Base-by-base conservation (phyloP, 37 sponge, comb jelly and placozoan species). In the Bolinopsis microptera region DNA sequence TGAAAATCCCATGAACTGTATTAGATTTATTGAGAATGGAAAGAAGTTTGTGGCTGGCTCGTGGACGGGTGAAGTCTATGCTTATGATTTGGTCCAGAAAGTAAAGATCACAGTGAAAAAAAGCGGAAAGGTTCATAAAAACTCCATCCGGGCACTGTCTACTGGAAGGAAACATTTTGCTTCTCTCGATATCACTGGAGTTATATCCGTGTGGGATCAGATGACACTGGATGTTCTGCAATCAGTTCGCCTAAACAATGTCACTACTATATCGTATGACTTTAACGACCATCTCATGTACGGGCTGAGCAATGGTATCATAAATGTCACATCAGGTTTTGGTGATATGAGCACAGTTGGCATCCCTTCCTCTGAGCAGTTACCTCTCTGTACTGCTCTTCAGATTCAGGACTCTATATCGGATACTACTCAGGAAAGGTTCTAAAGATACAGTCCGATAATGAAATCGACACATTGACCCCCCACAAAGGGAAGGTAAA, bases 1-100 rank as follows among this genome's bases (percentile, higher is more conserved):
- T 86, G 90, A 86, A 1, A 21, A 86, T 41, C 90, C 90, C 0
- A 86, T 86, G 90, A 86, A 86, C 35, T 86, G 90, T 38, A 86
- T 86, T 13, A 13, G 38, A n/a, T 86, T 86, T 38, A 86, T 86
- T 41, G 90, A 86, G 5, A 86, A 86, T 40, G 90, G 90, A 41
- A 86, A 86, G 90, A 86, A 86, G 90, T 86, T 86, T 86, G 90
- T 86, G 24, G 90, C 90, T 39, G 90, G 90, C 1, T 86, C 90
- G 39, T 86, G 90, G 90, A 86, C 36, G 38, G 90, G 90, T 36
- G 90, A 38, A 23, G 35, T 86, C 3, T 86, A 33, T 41, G 90
- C 90, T 0, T 86, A 86, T 86, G 90, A 86, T 27, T 48, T 86
- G 34, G 90, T 86, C 3, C 90, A 86, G 28, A 86, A 86, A 40